Conservation (phyloP, 2,113 vertebrate genomes). For the Ivindomyrus marchei region DNA sequence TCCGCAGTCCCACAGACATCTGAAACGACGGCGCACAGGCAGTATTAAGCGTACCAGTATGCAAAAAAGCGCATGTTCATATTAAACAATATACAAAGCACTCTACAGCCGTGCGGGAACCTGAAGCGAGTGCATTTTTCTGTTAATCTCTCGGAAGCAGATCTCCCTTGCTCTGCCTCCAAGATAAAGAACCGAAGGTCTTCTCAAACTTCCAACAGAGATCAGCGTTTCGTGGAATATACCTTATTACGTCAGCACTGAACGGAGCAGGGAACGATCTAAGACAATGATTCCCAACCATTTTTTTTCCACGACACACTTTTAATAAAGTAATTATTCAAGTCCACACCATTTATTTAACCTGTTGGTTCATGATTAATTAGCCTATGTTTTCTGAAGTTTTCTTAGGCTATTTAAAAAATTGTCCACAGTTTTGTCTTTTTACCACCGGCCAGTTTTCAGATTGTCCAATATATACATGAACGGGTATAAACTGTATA, state of each 20-base stretch:
- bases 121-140: neutral
- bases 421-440: neutral
- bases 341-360: neutral
- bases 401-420: neutral
- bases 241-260: neutral
- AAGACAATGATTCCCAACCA: neutral
- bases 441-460: neutral
- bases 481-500: neutral
- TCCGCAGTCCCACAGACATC: constrained; percentile 45
- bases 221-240: neutral
- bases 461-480: neutral
- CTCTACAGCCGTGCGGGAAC: neutral
- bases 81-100: neutral
- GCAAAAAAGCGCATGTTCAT: neutral
- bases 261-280: neutral
- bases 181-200: neutral
- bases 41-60: neutral
- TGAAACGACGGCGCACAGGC: constrained; percentile 20
- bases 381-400: neutral
- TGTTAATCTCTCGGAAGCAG: neutral
- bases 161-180: neutral
- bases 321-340: neutral
- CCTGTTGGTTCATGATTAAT: neutral
- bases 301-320: neutral
- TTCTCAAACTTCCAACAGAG: neutral